Base-by-base conservation (phyloP, 2,888 invertebrate species). In the Pristionchus japonicus region DNA sequence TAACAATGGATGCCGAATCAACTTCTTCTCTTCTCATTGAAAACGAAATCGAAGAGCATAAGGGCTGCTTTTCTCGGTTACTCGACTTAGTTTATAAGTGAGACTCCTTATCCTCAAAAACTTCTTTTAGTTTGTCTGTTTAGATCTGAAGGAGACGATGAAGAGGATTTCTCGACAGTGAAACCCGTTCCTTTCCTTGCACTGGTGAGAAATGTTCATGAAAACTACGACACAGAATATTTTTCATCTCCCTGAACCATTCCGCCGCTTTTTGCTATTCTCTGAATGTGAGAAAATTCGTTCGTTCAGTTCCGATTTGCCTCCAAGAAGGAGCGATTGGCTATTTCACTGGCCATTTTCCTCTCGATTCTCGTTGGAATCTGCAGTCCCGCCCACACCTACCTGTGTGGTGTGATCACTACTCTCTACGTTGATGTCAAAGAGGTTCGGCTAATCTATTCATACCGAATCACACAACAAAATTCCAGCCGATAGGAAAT, bases 271-370 rank as follows among this genome's bases (percentile, higher is more conserved):
- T 47, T 13, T 3, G 3, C 57, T n/a, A 23, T 4, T 52, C 3
- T 57, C 23, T 52, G 15, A 17, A 1, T 52, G n/a, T n/a, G n/a
- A 52, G 23, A 20, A 3, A 52, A 20, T 20, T 52, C 20, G 1
- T 20, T 67, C 31, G 15, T 83, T 83, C 52, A 83, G 82, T 83
- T 83, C 34, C 82, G 82, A 15, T 83, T 83, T 20, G 82, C 82
- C 17, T 83, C 82, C 9, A n/a, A 31, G 7, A 49, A 27, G 9
- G 82, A 83, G n/a, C 49, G 49, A 34, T 17, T 83, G 9, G 82
- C 52, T 6, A 52, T 83, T 23, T 31, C n/a, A 11, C 27, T 52
- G 17, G 82, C 52, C 4, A 52, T 52, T 52, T 49, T 83, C n/a
- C 52, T 83, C 23, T 83, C 82, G 9, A 37, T 52, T 31, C 1